Evolutionary conservation across 2,113 vertebrate species (phyloP).

Genomic region (Menidia beryllina): DNA sequence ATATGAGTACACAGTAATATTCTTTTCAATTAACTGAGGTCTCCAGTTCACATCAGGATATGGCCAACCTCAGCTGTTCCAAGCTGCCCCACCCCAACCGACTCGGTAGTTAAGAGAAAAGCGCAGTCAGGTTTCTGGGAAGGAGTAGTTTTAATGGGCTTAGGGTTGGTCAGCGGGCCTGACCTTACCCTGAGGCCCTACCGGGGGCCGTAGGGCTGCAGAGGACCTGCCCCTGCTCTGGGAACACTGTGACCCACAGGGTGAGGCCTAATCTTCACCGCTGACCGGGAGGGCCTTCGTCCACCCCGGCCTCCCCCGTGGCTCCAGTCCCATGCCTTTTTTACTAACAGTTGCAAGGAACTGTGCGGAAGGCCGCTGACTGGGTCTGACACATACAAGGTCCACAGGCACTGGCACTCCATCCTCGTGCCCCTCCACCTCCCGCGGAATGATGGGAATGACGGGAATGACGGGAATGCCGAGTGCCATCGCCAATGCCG

Average conservation of each 20-base stretch:
- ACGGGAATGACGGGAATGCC: conserved; percentile 74
- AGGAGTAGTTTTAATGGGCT: conserved; percentile 77
- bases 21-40: conserved; percentile 72
- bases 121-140: conserved; percentile 74
- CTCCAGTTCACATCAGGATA: conserved; percentile 68
- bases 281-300: conserved; percentile 87
- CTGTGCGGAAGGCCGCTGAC: conserved; percentile 76
- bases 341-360: conserved; percentile 94
- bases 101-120: conserved; percentile 72
- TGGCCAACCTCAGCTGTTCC: conserved; percentile 67
- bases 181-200: conserved; percentile 93
- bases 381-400: conserved; percentile 49
- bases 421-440: conserved; percentile 32
- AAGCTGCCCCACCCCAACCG: conserved; percentile 47
- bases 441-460: conserved; percentile 64
- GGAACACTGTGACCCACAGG: conserved; percentile 91
- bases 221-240: conserved; percentile 88
- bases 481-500: conserved; percentile 65
- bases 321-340: conserved; percentile 96
- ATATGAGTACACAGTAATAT: conserved; percentile 59
- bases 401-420: conserved; percentile 60
- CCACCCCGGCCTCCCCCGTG: conserved; percentile 90
- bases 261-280: conserved; percentile 93
- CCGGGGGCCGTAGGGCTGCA: conserved; percentile 74
- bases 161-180: conserved; percentile 88